Conservation (phyloP, 2,888 invertebrate genomes). For the Monochamus alternatus region DNA sequence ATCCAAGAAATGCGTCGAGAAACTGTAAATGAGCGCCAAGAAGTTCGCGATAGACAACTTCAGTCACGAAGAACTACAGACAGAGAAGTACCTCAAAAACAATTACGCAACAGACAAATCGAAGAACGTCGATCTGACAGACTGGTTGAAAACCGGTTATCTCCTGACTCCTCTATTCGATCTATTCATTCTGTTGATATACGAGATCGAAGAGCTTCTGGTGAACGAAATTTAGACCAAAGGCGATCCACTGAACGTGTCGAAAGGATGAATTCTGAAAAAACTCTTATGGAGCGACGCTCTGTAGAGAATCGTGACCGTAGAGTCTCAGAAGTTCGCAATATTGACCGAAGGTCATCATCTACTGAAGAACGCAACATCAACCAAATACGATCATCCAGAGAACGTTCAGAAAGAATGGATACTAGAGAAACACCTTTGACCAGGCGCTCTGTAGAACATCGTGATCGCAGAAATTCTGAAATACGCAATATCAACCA, state of each 20-base stretch:
- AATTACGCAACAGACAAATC: not conserved
- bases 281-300: not conserved
- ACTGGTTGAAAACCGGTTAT: not conserved
- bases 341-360: no score
- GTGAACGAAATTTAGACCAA: constrained; percentile 10
- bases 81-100: not conserved
- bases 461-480: not conserved
- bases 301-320: not conserved
- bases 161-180: not conserved
- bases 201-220: constrained; percentile 13
- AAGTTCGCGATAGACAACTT: not conserved
- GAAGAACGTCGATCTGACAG: not conserved
- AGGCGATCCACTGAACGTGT: not conserved
- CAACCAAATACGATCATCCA: not conserved
- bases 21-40: not conserved
- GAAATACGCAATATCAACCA: constrained; percentile 3
- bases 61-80: not conserved
- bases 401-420: not conserved
- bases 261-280: not conserved
- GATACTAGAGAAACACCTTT: not conserved
- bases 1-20: not conserved
- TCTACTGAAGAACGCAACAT: no score
- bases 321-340: not conserved
- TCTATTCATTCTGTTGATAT: constrained; percentile 10
- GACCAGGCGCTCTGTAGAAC: not conserved